Evolutionary conservation across 2,888 invertebrate genomes (phyloP).

Genomic region (Drosophila infuscata): DNA sequence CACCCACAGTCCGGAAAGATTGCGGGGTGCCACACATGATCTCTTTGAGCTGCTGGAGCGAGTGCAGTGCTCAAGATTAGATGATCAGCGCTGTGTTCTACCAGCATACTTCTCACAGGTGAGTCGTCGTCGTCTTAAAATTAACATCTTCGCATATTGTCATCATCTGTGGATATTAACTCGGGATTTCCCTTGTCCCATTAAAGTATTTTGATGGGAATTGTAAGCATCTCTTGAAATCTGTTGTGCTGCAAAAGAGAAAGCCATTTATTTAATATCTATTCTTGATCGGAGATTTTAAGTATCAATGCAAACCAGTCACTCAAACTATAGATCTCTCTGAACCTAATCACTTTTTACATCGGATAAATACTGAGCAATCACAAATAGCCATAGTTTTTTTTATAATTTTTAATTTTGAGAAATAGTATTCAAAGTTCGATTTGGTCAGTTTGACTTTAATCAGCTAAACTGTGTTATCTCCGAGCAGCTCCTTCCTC

Average conservation of each 20-base stretch:
- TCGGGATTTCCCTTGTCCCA: background rate
- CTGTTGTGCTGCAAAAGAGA: background rate
- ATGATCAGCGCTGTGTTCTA: constrained; percentile 98
- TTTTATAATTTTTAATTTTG: background rate
- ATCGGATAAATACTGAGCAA: background rate
- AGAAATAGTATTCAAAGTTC: background rate
- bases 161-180: background rate
- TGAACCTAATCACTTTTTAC: no score
- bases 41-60: constrained; percentile 97
- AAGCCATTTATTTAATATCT: background rate
- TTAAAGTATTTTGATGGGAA: background rate
- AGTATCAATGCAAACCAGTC: background rate
- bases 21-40: constrained; percentile 88
- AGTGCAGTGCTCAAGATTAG: constrained; percentile 96
- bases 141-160: background rate
- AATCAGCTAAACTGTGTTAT: background rate
- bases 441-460: background rate
- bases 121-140: constrained; percentile 72
- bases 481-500: background rate
- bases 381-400: background rate
- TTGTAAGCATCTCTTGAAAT: background rate
- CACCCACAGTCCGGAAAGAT: constrained; percentile 85
- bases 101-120: constrained; percentile 97
- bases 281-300: background rate
- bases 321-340: background rate